Percentiles rank a stretch among this genome's conserved stretches.
Evolutionary conservation across 2,888 invertebrate species (phyloP).

Genomic region (Lasiommata megera): DNA sequence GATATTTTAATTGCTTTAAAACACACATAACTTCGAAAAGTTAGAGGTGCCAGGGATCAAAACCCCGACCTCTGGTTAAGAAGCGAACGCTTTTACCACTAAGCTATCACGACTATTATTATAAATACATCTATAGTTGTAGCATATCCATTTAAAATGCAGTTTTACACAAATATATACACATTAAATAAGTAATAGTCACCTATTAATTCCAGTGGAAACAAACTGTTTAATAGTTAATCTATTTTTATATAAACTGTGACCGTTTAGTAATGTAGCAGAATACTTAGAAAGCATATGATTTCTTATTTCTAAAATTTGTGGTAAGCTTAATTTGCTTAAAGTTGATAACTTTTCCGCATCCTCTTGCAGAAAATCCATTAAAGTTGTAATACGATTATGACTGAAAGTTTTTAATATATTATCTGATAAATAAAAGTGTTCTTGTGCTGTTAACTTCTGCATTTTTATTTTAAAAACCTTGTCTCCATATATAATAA

Average conservation of each 20-base stretch:
- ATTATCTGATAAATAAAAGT: slow-evolving; percentile 55
- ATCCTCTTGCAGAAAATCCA: slow-evolving; percentile 82
- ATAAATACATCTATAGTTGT: too few relatives aligned
- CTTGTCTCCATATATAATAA: too few relatives aligned
- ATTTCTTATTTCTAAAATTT: slow-evolving; percentile 60
- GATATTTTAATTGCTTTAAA: too few relatives aligned
- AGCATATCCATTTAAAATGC: too few relatives aligned
- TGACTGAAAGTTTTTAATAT: slow-evolving; percentile 67
- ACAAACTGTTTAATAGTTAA: slow-evolving; percentile 50
- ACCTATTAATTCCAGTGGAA: slow-evolving; percentile 78
- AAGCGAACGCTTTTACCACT: too few relatives aligned
- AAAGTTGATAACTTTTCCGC: slow-evolving; percentile 71
- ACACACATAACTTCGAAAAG: too few relatives aligned
- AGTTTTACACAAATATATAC: too few relatives aligned
- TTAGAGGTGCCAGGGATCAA: too few relatives aligned
- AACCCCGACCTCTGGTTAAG: too few relatives aligned
- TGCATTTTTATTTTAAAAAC: slow-evolving; percentile 44
- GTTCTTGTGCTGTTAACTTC: slow-evolving; percentile 46
- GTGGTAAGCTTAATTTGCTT: slow-evolving; percentile 72
- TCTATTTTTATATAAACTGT: slow-evolving; percentile 48
- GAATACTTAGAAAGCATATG: slow-evolving; percentile 76
- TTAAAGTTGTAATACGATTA: slow-evolving; percentile 77
- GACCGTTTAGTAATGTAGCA: slow-evolving; percentile 57
- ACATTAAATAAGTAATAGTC: slow-evolving; percentile 15
- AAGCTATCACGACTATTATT: too few relatives aligned